A percentile compares a stretch with the other conserved stretches of the same genome.
Evolutionary conservation across 2,888 invertebrate genomes (phyloP).

Genomic region (Bembecia ichneumoniformis): DNA sequence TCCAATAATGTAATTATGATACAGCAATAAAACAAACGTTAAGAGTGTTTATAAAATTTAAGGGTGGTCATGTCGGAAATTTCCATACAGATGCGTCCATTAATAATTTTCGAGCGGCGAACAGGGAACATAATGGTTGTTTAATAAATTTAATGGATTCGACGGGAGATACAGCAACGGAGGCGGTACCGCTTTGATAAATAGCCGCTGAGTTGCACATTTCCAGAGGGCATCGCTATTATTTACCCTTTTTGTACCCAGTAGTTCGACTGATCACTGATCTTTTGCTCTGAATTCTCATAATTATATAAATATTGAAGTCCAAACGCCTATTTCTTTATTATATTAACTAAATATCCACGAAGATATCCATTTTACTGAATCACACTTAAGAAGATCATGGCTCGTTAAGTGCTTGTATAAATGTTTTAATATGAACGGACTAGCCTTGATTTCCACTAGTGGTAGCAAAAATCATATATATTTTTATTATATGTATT

Average conservation of each 20-base stretch:
- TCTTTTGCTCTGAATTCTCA: too few relatives aligned
- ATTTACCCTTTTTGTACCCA: neutral
- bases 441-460: too few relatives aligned
- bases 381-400: too few relatives aligned
- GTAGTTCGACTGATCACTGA: neutral
- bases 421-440: too few relatives aligned
- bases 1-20: too few relatives aligned
- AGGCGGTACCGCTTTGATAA: constrained; percentile 27
- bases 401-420: too few relatives aligned
- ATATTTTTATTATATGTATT: too few relatives aligned
- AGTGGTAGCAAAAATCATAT: too few relatives aligned
- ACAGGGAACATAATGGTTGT: constrained; percentile 31
- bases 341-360: too few relatives aligned
- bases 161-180: constrained; percentile 6
- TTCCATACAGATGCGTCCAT: constrained; percentile 17
- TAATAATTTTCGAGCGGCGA: constrained; percentile 23
- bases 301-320: too few relatives aligned
- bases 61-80: constrained; percentile 9
- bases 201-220: constrained; percentile 41
- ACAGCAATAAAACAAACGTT: constrained; percentile 4
- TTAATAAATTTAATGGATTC: constrained; percentile 49
- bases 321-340: too few relatives aligned
- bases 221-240: constrained; percentile 10
- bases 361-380: too few relatives aligned
- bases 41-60: constrained; percentile 3